These are phyloP conservation scores for Plemyria rubiginata DNA, from an alignment of 2,888 invertebrate genomes.

Conservation along the genomic window DNA sequence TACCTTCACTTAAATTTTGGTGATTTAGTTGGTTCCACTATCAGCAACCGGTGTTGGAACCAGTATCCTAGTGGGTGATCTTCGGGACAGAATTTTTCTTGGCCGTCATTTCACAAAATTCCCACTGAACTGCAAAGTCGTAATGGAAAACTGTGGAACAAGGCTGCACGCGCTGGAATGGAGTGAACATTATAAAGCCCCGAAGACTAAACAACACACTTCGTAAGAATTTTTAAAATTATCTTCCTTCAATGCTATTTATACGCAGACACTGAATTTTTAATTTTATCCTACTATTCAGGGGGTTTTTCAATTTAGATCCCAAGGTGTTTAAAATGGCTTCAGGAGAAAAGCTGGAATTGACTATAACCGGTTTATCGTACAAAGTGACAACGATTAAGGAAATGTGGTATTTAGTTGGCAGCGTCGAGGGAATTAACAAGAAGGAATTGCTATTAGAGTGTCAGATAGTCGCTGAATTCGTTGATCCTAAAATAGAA, in stretches of 20 bases:
- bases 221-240: slow-evolving; percentile 52
- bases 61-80: slow-evolving; percentile 86
- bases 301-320: slow-evolving; percentile 75
- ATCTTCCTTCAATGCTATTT: not conserved
- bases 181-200: slow-evolving; percentile 75
- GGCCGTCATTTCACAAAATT: slow-evolving; percentile 87
- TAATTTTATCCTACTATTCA: slow-evolving; percentile 47
- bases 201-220: slow-evolving; percentile 64
- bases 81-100: slow-evolving; percentile 84
- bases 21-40: slow-evolving; percentile 65
- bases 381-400: slow-evolving; percentile 69
- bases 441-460: slow-evolving; percentile 81
- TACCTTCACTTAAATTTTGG: slow-evolving; percentile 4
- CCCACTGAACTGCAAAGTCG: slow-evolving; percentile 67
- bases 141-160: slow-evolving; percentile 83
- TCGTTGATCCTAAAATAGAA: slow-evolving; percentile 84
- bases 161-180: slow-evolving; percentile 81
- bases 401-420: slow-evolving; percentile 86
- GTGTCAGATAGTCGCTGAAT: slow-evolving; percentile 80
- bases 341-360: slow-evolving; percentile 70
- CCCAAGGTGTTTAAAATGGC: slow-evolving; percentile 76
- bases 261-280: not conserved
- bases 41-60: slow-evolving; percentile 87
- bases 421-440: slow-evolving; percentile 80
- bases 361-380: slow-evolving; percentile 68